Evolutionary conservation across 2,888 invertebrate genomes (phyloP).

Genomic region (Taphrorychus bicolor): DNA sequence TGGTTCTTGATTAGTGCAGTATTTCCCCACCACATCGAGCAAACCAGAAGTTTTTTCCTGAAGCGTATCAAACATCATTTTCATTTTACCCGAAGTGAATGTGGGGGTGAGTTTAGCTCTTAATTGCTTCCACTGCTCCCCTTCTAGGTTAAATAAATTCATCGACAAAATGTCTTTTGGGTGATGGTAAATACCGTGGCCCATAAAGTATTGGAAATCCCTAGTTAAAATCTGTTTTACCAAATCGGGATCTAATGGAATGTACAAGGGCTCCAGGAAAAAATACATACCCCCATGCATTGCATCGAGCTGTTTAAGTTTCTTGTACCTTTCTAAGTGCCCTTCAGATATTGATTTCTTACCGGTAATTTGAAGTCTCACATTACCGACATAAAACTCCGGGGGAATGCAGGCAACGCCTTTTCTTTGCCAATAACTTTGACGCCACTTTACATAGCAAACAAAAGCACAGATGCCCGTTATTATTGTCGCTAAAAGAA

Average conservation of each 20-base stretch:
- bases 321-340: not conserved
- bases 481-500: too few species aligned
- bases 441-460: not conserved
- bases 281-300: slow-evolving; percentile 23
- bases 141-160: slow-evolving; percentile 51
- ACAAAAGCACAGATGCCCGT: too few species aligned
- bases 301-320: not conserved
- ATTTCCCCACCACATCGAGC: too few species aligned
- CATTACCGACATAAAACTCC: slow-evolving; percentile 11
- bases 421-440: slow-evolving; percentile 10
- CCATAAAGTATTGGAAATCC: slow-evolving; percentile 24
- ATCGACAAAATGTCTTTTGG: slow-evolving; percentile 51
- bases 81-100: too few species aligned
- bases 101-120: slow-evolving; percentile 57
- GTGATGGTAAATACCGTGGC: slow-evolving; percentile 37
- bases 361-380: not conserved
- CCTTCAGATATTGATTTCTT: not conserved
- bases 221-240: slow-evolving; percentile 23
- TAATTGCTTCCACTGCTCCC: slow-evolving; percentile 54
- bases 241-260: not conserved
- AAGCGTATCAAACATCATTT: slow-evolving; percentile 70
- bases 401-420: slow-evolving; percentile 2
- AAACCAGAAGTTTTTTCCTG: too few species aligned
- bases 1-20: too few species aligned
- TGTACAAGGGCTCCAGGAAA: slow-evolving; percentile 15